Conservation (phyloP, 2,113 vertebrate genomes). For the Hippocampus guttulatus region DNA sequence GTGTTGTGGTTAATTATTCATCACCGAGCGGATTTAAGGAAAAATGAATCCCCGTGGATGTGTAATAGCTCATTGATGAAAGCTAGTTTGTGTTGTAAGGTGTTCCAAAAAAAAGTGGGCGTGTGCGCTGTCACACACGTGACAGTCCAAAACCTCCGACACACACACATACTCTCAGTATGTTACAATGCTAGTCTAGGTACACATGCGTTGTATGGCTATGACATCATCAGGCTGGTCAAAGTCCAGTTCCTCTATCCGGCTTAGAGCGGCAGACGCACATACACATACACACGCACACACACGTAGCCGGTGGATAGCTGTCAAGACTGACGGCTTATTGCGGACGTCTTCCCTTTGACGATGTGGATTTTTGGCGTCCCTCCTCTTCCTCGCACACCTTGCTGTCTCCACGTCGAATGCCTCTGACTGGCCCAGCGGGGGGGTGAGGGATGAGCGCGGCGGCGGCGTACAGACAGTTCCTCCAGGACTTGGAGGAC, state of each 20-base stretch:
- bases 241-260: conserved; percentile 78
- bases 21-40: background rate
- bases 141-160: conserved; percentile 1
- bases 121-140: background rate
- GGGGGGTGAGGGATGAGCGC: conserved; percentile 63
- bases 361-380: conserved; percentile 38
- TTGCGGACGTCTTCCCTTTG: conserved; percentile 45
- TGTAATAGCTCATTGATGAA: background rate
- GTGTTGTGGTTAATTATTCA: background rate
- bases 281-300: conserved; percentile 19
- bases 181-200: conserved; percentile 3
- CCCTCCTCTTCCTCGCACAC: background rate
- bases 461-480: conserved; percentile 69
- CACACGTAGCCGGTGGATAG: background rate
- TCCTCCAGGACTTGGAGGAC: conserved; percentile 71
- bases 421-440: conserved; percentile 12
- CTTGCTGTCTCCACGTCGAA: background rate
- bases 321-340: conserved; percentile 49
- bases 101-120: background rate
- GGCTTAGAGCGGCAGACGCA: conserved; percentile 53
- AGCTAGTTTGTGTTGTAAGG: background rate
- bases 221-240: conserved; percentile 77
- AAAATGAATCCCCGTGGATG: background rate
- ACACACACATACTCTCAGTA: conserved; percentile 10
- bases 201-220: conserved; percentile 53